A percentile compares a stretch with the other conserved stretches of the same genome.
phyloP scores from a whole-genome alignment of 2,888 invertebrate species.

The Lasioglossum zephyrum region DNA sequence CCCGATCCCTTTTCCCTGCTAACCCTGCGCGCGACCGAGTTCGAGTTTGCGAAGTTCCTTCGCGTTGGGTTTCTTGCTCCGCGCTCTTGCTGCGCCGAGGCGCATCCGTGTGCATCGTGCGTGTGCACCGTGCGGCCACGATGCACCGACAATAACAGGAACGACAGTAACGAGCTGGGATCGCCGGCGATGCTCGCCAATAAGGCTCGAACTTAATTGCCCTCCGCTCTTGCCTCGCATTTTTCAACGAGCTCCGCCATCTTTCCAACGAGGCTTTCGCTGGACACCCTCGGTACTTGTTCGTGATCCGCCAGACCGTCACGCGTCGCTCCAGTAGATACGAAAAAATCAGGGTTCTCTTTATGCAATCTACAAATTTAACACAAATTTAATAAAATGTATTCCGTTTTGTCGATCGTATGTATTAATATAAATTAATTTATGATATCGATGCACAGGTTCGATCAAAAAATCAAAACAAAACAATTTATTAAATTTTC shows the following conservation, averaged over 20 bases:
- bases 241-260: not conserved
- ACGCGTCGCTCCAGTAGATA: not conserved
- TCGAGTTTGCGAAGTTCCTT: conserved; percentile 54
- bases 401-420: too few species aligned
- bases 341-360: not conserved
- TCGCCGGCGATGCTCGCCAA: conserved; percentile 39
- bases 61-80: conserved; percentile 69
- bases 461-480: too few species aligned
- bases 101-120: conserved; percentile 34
- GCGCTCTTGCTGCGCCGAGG: conserved; percentile 29
- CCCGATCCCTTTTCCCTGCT: conserved; percentile 75
- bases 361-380: too few species aligned
- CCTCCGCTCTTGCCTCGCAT: conserved; percentile 2
- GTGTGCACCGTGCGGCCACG: conserved; percentile 40
- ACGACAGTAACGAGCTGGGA: conserved; percentile 58
- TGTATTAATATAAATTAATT: too few species aligned
- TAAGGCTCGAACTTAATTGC: conserved; percentile 43
- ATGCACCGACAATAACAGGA: conserved; percentile 54
- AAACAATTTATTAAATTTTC: too few species aligned
- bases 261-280: conserved; percentile 14
- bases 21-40: conserved; percentile 57
- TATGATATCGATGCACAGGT: too few species aligned
- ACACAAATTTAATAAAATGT: too few species aligned
- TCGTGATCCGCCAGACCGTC: not conserved
- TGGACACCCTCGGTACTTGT: not conserved